Evolutionary conservation across 2,797 vertebrate species (phyloP), one percentile per base, ranked within the genome.

Genomic region (Myotis pilosus): DNA sequence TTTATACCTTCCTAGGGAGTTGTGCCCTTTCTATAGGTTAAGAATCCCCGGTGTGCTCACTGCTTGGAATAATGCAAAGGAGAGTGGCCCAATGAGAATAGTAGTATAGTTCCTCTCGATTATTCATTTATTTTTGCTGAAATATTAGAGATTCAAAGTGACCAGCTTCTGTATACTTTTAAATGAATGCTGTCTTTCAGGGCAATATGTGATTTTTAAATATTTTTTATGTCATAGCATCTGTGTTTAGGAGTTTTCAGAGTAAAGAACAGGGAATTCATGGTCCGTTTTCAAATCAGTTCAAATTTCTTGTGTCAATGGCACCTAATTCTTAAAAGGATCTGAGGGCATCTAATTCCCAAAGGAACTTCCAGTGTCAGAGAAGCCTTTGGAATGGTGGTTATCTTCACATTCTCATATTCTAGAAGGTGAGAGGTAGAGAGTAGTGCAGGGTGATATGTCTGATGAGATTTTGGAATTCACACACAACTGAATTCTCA

Each of bases 191-290:
- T 20, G 0, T 17, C 51, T 94, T 87, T 84, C 60, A 62, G 8
- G 19, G 33, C 2, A 85, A 41, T 41, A 72, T 33, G 5, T 25
- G 12, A 36, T 87, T 94, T 94, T 93, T 28, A 60, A 55, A 87
- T 91, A 71, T 84, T 87, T 11, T 72, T 11, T 89, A 20, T 81
- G 44, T 47, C 3, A n/a, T 82, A 68, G 22, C 22, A 66, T 44
- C 23, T 85, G 23, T 51, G 13, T 87, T 89, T 62, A 88, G 41
- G 38, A 69, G 51, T 87, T 82, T 94, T 72, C 8, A 51, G 60
- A 96, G 41, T 71, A 75, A 95, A 57, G n/a, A 87, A 22, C 11
- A 80, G 66, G n/a, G 44, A 72, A 83, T n/a, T 62, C 22, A n/a
- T n/a, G 38, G n/a, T 33, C n/a, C 17, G 47, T 89, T 91, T 92